A percentile compares a stretch with the other conserved stretches of the same genome.
phyloP scores from a whole-genome alignment of 2,888 invertebrate genomes.

The Hypsopygia costalis region DNA sequence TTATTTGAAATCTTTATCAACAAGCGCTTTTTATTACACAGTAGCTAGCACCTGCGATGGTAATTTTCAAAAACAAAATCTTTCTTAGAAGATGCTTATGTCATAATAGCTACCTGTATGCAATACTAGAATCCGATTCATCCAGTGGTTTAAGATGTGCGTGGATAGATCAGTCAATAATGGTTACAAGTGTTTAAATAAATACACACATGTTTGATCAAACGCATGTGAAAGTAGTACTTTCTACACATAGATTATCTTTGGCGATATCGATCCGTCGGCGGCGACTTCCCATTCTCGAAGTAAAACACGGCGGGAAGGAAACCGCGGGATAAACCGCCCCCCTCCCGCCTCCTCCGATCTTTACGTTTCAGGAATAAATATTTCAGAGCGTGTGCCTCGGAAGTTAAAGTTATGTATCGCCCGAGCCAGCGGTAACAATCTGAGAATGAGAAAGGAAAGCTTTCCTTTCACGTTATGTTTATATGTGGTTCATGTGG shows the following conservation, averaged over 20 bases:
- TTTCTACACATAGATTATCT: slow-evolving; percentile 55
- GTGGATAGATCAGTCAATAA: no score
- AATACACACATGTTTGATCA: no score
- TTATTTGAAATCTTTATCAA: no score
- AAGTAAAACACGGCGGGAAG: slow-evolving; percentile 80
- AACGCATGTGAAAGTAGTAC: no score
- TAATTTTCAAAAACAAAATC: no score
- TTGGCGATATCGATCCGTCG: slow-evolving; percentile 77
- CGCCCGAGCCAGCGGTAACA: slow-evolving; percentile 70
- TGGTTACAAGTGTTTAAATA: no score
- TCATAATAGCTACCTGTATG: no score
- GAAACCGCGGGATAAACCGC: slow-evolving; percentile 79
- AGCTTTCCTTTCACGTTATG: slow-evolving; percentile 61
- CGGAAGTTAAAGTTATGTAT: slow-evolving; percentile 79
- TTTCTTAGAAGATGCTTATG: no score
- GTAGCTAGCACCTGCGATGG: no score
- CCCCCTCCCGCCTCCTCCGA: slow-evolving; percentile 51
- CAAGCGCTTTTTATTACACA: no score
- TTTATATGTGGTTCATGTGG: slow-evolving; percentile 30
- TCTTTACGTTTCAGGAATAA: slow-evolving; percentile 81
- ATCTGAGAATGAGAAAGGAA: slow-evolving; percentile 72
- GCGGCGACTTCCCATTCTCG: slow-evolving; percentile 79
- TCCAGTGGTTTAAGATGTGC: no score
- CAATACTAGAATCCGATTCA: no score
- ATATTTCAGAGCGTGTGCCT: slow-evolving; percentile 81